A percentile compares a stretch with the other conserved stretches of the same genome.
Conservation (phyloP, 2,888 invertebrate genomes). For the Tetheella fluctuosa region DNA sequence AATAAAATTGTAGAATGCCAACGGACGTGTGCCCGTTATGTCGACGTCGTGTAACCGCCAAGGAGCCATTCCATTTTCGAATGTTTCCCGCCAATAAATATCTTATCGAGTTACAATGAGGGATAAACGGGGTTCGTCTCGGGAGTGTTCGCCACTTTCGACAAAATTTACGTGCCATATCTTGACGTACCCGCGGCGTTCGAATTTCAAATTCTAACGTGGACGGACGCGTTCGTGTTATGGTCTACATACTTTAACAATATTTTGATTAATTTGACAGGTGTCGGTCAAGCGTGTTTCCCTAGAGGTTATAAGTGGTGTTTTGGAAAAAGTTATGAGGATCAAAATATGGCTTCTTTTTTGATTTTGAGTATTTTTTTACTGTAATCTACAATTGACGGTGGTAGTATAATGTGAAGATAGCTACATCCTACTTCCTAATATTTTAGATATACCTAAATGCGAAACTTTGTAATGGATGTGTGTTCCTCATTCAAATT, state of each 20-base stretch:
- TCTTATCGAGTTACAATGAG: constrained; percentile 82
- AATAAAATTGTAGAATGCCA: constrained; percentile 81
- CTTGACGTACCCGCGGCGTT: constrained; percentile 9
- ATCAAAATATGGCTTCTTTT: background rate
- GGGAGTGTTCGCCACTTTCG: constrained; percentile 62
- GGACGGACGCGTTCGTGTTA: constrained; percentile 7
- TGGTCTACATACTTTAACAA: constrained; percentile 10
- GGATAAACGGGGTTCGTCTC: constrained; percentile 60
- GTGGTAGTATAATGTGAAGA: too few species aligned
- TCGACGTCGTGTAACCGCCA: constrained; percentile 67
- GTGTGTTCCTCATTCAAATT: too few species aligned
- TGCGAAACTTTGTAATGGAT: too few species aligned
- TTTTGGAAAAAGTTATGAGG: background rate
- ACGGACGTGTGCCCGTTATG: constrained; percentile 70
- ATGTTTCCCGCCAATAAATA: constrained; percentile 81
- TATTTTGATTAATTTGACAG: constrained; percentile 16
- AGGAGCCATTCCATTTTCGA: constrained; percentile 77
- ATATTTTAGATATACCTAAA: too few species aligned
- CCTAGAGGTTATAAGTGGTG: background rate
- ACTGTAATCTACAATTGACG: too few species aligned
- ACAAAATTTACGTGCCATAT: constrained; percentile 36
- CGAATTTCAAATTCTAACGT: constrained; percentile 10
- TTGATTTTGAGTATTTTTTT: too few species aligned
- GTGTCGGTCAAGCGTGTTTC: constrained; percentile 14
- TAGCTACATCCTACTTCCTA: too few species aligned